Percentiles rank a stretch among this genome's conserved stretches.
phyloP scores from a whole-genome alignment of 2,113 vertebrate species.

The Vulpes vulpes region DNA sequence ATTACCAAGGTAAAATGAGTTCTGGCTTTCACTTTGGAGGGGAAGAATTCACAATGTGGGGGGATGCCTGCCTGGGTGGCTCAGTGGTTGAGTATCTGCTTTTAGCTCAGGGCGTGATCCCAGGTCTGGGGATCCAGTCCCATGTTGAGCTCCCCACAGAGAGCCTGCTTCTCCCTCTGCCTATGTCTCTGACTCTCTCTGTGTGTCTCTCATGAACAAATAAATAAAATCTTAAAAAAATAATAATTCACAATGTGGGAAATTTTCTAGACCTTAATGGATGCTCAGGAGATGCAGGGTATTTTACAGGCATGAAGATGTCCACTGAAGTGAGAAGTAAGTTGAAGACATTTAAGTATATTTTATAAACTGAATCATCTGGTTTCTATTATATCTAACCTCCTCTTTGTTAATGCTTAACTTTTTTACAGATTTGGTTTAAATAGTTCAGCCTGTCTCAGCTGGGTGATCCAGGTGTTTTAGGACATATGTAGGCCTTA shows the following conservation, averaged over 20 bases:
- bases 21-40: slow-evolving; percentile 25
- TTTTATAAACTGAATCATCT: slow-evolving; percentile 27
- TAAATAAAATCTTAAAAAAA: too few species aligned
- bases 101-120: too few species aligned
- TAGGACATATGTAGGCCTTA: not conserved
- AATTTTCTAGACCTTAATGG: not conserved
- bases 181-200: too few species aligned
- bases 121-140: too few species aligned
- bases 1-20: not conserved
- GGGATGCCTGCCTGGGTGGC: too few species aligned
- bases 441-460: not conserved
- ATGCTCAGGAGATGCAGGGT: not conserved
- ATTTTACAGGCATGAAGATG: not conserved
- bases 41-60: not conserved
- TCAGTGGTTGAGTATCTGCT: too few species aligned
- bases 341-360: not conserved
- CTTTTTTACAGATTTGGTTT: not conserved
- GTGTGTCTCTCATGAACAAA: too few species aligned
- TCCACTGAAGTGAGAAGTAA: not conserved
- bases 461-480: not conserved
- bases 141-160: too few species aligned
- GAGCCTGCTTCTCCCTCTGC: too few species aligned
- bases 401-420: not conserved
- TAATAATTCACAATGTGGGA: not conserved
- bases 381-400: not conserved